Base-by-base conservation (phyloP, 2,797 vertebrate genomes). In the Melopsittacus undulatus region DNA sequence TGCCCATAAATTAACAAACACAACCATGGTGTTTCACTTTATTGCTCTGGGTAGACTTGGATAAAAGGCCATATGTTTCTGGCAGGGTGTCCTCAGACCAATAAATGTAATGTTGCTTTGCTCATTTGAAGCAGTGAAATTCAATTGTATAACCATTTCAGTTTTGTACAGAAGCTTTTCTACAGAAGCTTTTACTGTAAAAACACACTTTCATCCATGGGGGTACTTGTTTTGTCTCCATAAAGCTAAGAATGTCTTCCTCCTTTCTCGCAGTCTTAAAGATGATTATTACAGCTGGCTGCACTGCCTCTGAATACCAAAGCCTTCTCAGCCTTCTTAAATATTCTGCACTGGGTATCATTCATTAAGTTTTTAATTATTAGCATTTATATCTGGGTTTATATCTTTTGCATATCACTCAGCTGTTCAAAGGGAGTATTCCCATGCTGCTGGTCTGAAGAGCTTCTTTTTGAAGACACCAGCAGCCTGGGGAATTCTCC, bases 331-430 rank as follows among this genome's bases (percentile, higher is more conserved):
- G 84, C 46, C 72, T 87, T 96, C 87, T 97, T 91, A 97, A 95
- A 95, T 96, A 94, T 89, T 95, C 95, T 95, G 89, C 90, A 93
- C 82, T 95, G 97, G 93, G 84, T 97, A 95, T 97, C 97, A 96
- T 92, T 97, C 72, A 96, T 97, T 98, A 98, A 95, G 94, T 84
- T 96, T 97, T 97, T 96, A 98, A 98, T 98, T 97, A 97, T 97
- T 96, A 94, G 94, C 90, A 92, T 96, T 97, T 98, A 96, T 97
- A 96, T 96, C 77, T 94, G 87, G 72, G 96, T 95, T 96, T 80
- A 84, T 87, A 95, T 95, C 94, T 96, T 97, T 97, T 97, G 94
- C 95, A 95, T 96, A 95, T 95, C 95, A 94, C 77, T 97, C 96
- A 95, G 90, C 90, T 54, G 75, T 97, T 98, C 97, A 98, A 97